Conservation (phyloP, 2,797 vertebrate species). For the Lagorchestes hirsutus region DNA sequence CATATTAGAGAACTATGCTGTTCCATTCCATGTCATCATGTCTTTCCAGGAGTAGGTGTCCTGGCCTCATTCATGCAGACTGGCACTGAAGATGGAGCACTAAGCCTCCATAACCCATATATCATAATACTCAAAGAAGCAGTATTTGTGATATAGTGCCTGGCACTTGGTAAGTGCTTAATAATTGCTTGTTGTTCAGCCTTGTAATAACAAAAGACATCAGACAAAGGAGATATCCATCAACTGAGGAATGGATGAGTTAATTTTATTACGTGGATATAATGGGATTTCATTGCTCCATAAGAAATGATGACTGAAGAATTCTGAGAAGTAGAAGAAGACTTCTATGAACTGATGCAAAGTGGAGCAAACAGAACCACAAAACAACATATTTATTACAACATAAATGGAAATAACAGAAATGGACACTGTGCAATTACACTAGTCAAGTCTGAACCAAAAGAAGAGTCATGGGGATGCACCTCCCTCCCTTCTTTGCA, state of each 20-base stretch:
- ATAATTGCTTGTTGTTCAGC: neutral
- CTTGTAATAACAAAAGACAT: neutral
- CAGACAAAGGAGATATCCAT: neutral
- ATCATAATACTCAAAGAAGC: neutral
- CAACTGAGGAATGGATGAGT: neutral
- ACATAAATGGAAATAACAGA: neutral
- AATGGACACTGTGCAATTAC: neutral
- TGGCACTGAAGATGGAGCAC: neutral
- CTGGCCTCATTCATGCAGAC: neutral
- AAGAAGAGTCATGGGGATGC: neutral
- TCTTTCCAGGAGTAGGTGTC: neutral
- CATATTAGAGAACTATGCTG: neutral
- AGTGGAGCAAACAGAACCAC: neutral
- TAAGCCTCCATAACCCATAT: neutral
- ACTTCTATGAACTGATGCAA: neutral
- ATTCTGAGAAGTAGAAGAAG: neutral
- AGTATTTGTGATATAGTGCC: neutral
- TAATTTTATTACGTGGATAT: neutral
- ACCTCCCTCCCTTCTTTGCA: neutral
- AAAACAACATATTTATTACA: neutral
- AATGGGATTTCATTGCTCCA: neutral
- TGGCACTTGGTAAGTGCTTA: neutral
- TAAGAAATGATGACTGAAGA: neutral
- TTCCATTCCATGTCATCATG: neutral
- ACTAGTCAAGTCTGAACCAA: neutral